phyloP scores from a whole-genome alignment of 2,888 invertebrate genomes.

The Meta bourneti region DNA sequence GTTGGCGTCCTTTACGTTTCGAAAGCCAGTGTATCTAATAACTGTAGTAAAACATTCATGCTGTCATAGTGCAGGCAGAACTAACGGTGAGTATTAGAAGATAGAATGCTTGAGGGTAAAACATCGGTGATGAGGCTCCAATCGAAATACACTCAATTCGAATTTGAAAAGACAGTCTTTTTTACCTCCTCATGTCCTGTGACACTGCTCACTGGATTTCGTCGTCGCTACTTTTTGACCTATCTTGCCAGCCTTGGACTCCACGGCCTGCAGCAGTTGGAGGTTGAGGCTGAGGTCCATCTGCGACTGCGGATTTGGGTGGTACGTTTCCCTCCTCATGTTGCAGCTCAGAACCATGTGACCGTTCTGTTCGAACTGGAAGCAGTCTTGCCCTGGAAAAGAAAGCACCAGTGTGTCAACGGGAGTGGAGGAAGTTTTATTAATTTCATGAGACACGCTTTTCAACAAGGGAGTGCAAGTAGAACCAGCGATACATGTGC shows the following conservation, averaged over 20 bases:
- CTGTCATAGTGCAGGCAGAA: too few species aligned
- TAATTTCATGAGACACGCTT: too few species aligned
- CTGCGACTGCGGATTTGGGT: slow-evolving; percentile 60
- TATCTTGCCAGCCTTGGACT: slow-evolving; percentile 59
- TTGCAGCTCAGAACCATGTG: slow-evolving; percentile 76
- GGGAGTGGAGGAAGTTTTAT: too few species aligned
- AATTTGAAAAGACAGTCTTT: neutral
- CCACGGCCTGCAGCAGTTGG: slow-evolving; percentile 74
- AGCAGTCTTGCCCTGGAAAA: slow-evolving; percentile 73
- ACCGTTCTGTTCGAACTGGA: slow-evolving; percentile 76
- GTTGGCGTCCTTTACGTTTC: too few species aligned
- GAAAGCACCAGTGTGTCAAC: too few species aligned
- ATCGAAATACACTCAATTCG: neutral
- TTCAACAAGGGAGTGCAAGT: too few species aligned
- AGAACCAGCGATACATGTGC: too few species aligned
- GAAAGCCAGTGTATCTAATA: too few species aligned
- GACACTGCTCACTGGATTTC: slow-evolving; percentile 64
- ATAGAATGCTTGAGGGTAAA: too few species aligned
- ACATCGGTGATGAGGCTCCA: too few species aligned
- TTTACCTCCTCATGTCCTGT: slow-evolving; percentile 50
- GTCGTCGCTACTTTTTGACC: slow-evolving; percentile 67
- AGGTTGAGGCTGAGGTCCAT: slow-evolving; percentile 75
- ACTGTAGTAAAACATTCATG: too few species aligned
- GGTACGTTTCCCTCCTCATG: slow-evolving; percentile 72
- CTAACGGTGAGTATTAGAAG: too few species aligned